Percentiles rank a stretch among this genome's conserved stretches.
Conservation (phyloP, 2,113 vertebrate species). For the Philantomba maxwellii region DNA sequence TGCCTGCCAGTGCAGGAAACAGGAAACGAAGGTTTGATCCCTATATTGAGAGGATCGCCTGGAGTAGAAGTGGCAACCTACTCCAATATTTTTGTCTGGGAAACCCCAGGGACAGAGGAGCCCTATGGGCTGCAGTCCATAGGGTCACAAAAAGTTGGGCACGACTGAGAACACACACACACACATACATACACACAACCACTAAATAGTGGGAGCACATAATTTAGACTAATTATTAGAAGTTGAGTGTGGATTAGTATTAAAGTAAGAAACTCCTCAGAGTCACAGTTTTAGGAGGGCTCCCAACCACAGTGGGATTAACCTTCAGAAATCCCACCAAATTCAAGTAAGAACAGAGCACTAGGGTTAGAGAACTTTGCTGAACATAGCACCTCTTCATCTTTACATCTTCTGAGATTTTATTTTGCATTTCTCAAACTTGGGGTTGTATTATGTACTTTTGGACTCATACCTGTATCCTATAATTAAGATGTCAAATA, state of each 20-base stretch:
- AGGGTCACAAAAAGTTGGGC: background rate
- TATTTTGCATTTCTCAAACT: background rate
- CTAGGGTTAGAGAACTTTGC: background rate
- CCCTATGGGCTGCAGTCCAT: too few relatives aligned
- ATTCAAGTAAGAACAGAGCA: background rate
- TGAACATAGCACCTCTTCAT: background rate
- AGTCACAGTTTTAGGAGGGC: background rate
- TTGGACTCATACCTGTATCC: background rate
- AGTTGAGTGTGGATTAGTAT: background rate
- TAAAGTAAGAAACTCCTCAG: background rate
- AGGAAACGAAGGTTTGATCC: background rate
- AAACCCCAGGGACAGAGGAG: background rate
- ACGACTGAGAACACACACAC: background rate
- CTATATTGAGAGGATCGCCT: background rate
- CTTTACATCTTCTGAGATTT: background rate
- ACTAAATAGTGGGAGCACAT: background rate
- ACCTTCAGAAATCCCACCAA: background rate
- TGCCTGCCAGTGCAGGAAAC: background rate
- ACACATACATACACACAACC: background rate
- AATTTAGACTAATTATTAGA: background rate
- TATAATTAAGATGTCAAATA: background rate
- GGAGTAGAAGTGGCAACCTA: background rate
- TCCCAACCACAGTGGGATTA: background rate
- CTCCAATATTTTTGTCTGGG: background rate
- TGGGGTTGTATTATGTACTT: background rate